Evolutionary conservation across 2,113 vertebrate genomes (phyloP).

Genomic region (Columba livia): DNA sequence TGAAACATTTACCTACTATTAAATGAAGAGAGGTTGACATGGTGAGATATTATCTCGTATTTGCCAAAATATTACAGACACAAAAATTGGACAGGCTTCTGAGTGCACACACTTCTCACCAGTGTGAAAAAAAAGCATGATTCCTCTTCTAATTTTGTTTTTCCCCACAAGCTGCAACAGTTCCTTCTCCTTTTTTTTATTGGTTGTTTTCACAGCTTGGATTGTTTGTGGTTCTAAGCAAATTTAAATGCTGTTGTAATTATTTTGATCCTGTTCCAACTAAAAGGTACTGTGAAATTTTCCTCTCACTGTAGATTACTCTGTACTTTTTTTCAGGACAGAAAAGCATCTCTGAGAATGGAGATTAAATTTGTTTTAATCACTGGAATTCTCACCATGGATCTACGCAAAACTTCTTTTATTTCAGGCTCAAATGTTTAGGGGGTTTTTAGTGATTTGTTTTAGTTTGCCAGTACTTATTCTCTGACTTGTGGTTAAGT

Average conservation of each 20-base stretch:
- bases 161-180: not conserved
- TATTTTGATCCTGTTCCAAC: not conserved
- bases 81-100: not conserved
- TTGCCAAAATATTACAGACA: not conserved
- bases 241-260: not conserved
- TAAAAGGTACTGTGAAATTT: not conserved
- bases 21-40: not conserved
- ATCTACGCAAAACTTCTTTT: not conserved
- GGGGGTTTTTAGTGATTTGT: not conserved
- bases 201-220: not conserved
- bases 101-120: not conserved
- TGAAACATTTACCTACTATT: not conserved
- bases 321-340: not conserved
- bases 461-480: not conserved
- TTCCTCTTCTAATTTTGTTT: not conserved
- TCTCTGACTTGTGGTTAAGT: not conserved
- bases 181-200: not conserved
- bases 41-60: not conserved
- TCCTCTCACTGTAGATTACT: not conserved
- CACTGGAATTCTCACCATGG: not conserved
- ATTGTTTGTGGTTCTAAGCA: not conserved
- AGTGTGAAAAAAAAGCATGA: not conserved
- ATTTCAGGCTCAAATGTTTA: conserved; percentile 6
- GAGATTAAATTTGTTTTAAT: conserved; percentile 35
- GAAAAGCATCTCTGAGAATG: not conserved